Evolutionary conservation across 2,797 vertebrate genomes (phyloP).

Genomic region (Trachops cirrhosus): DNA sequence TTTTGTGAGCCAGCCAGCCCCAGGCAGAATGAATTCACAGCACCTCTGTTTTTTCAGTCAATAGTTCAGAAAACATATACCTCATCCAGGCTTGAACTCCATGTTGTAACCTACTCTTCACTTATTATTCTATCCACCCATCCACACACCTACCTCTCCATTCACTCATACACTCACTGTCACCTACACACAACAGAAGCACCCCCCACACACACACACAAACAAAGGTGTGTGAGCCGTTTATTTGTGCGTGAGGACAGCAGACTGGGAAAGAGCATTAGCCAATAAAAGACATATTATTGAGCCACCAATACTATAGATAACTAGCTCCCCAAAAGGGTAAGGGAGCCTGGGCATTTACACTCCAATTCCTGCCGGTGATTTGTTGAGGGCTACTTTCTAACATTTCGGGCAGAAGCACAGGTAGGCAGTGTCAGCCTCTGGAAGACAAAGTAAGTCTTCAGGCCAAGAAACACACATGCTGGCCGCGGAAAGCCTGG

Average conservation of each 20-base stretch:
- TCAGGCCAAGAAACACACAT: neutral
- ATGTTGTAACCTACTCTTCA: neutral
- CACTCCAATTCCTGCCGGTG: neutral
- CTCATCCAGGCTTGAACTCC: neutral
- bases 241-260: neutral
- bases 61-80: neutral
- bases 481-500: neutral
- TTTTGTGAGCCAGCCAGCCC: neutral
- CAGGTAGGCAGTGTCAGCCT: neutral
- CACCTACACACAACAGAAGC: neutral
- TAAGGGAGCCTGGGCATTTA: neutral
- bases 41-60: neutral
- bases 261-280: neutral
- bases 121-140: neutral
- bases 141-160: neutral
- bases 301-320: neutral
- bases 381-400: neutral
- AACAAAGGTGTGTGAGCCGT: neutral
- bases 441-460: neutral
- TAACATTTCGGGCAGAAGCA: neutral
- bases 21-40: neutral
- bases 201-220: neutral
- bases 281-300: neutral
- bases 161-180: neutral
- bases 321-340: neutral